phyloP scores from a whole-genome alignment of 2,888 invertebrate species.

The Caenorhabditis sp. region DNA sequence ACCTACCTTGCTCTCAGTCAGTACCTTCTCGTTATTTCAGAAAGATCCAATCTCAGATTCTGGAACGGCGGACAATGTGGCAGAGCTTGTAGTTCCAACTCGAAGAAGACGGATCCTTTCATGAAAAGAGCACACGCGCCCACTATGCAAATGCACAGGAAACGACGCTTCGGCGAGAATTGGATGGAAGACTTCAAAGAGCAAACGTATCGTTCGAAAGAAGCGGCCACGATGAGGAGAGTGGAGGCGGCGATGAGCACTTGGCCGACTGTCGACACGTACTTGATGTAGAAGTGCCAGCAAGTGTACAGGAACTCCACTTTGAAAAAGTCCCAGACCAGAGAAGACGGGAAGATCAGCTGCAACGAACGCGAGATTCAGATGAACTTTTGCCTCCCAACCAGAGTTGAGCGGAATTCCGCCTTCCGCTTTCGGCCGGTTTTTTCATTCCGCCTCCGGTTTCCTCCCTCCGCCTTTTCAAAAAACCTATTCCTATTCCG shows the following conservation, averaged over 20 bases:
- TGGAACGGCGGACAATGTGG: conserved; percentile 62
- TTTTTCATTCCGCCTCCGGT: too few relatives aligned
- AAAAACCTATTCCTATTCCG: too few relatives aligned
- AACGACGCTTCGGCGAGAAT: conserved; percentile 51
- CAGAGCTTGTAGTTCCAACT: conserved; percentile 52
- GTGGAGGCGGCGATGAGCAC: conserved; percentile 67
- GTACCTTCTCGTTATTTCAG: conserved; percentile 58
- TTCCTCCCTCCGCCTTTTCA: too few relatives aligned
- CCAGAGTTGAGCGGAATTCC: too few relatives aligned
- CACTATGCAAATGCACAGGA: conserved; percentile 42
- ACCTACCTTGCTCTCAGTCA: background rate
- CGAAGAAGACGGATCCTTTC: conserved; percentile 65
- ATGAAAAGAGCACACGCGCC: conserved; percentile 55
- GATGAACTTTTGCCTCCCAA: too few relatives aligned
- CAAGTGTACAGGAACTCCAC: conserved; percentile 59
- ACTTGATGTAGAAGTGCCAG: conserved; percentile 69
- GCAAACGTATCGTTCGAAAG: conserved; percentile 69
- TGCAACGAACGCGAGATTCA: conserved; percentile 50
- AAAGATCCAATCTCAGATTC: conserved; percentile 44
- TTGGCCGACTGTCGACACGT: conserved; percentile 67
- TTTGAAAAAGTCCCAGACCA: conserved; percentile 65
- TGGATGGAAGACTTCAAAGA: conserved; percentile 53
- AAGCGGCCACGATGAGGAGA: conserved; percentile 72
- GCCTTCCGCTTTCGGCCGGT: too few relatives aligned
- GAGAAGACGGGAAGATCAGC: conserved; percentile 65